Conservation (phyloP, 2,797 vertebrate genomes). For the Chrysolophus pictus region DNA sequence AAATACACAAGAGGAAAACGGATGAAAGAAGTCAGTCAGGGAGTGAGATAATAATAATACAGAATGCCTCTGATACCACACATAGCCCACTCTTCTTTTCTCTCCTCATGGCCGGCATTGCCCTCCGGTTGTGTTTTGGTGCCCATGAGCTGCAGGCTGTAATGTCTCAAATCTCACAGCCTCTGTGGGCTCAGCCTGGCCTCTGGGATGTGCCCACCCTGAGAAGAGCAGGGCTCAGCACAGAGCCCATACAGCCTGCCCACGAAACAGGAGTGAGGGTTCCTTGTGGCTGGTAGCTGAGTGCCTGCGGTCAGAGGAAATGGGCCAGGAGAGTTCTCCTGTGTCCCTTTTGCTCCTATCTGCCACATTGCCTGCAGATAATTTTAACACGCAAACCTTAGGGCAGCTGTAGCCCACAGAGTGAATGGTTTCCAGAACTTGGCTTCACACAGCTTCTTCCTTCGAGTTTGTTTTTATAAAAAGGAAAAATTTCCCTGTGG, state of each 20-base stretch:
- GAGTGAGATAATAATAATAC: background rate
- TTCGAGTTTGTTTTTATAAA: background rate
- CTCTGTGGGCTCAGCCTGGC: background rate
- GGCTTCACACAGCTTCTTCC: background rate
- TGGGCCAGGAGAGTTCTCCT: background rate
- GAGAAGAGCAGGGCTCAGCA: background rate
- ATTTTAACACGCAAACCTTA: background rate
- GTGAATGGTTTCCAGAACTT: background rate
- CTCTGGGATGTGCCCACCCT: background rate
- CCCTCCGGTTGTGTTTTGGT: background rate
- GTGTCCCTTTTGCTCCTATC: background rate
- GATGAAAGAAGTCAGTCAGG: background rate
- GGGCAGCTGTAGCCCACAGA: background rate
- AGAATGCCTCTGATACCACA: background rate
- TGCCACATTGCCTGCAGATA: background rate
- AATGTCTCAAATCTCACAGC: conserved; percentile 9
- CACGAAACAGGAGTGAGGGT: background rate
- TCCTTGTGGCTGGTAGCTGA: background rate
- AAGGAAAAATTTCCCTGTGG: background rate
- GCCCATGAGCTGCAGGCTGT: background rate
- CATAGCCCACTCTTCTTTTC: rapidly evolving
- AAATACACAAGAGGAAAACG: background rate
- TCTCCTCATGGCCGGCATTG: background rate
- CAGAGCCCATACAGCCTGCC: background rate
- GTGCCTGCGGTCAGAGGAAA: conserved; percentile 13